Conservation (phyloP, 2,113 vertebrate species). For the human region DNA sequence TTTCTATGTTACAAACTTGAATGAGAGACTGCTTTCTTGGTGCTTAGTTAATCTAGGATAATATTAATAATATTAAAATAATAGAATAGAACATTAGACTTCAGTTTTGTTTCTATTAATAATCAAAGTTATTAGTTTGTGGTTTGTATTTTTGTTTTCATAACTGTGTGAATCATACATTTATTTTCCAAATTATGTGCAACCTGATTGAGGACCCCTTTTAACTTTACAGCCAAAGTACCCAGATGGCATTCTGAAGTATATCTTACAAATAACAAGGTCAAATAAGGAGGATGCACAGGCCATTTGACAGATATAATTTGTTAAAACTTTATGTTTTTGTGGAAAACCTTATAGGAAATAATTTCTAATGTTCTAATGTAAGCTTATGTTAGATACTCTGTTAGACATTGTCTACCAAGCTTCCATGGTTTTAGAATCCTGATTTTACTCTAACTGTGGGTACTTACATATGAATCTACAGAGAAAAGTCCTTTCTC, state of each 20-base stretch:
- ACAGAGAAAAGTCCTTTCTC: not conserved
- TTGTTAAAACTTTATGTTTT: not conserved
- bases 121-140: conserved; percentile 16
- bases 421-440: not conserved
- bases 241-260: not conserved
- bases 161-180: not conserved
- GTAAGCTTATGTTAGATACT: not conserved
- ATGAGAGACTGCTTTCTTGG: not conserved
- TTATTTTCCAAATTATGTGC: not conserved
- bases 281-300: not conserved
- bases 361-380: not conserved
- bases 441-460: not conserved
- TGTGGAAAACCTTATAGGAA: not conserved
- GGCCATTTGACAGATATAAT: not conserved
- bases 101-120: conserved; percentile 11
- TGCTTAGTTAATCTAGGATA: not conserved
- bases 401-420: not conserved
- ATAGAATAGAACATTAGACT: conserved; percentile 6
- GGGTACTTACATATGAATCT: not conserved
- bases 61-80: conserved; percentile 26
- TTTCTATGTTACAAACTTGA: conserved; percentile 34
- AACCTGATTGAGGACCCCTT: not conserved
- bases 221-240: not conserved
- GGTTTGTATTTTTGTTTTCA: not conserved
- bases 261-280: not conserved